Evolutionary conservation across 2,113 vertebrate genomes (phyloP).

Genomic region (Bothrops jararaca): DNA sequence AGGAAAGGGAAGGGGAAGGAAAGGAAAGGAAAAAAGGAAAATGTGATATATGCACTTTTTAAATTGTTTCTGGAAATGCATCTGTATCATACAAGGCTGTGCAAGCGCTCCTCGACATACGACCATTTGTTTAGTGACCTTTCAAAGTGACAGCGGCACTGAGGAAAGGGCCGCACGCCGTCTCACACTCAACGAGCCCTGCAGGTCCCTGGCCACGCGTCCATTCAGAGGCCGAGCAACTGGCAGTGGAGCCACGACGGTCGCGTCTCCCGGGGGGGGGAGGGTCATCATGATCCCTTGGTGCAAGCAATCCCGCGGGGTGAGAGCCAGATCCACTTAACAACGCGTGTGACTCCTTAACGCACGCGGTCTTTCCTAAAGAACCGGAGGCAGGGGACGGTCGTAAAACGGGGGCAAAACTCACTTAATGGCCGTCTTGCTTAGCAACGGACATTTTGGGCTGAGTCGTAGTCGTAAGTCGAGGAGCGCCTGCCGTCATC

Average conservation of each 20-base stretch:
- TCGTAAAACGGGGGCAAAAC: neutral
- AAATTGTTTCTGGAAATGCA: neutral
- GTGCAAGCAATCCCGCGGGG: neutral
- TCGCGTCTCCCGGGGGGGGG: too few relatives aligned
- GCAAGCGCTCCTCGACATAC: neutral
- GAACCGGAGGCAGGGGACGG: too few relatives aligned
- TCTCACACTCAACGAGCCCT: neutral
- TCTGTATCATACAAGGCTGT: neutral
- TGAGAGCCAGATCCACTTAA: neutral
- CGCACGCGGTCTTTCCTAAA: too few relatives aligned
- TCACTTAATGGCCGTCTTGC: too few relatives aligned
- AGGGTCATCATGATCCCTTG: neutral
- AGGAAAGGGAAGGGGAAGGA: neutral
- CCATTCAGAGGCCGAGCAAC: too few relatives aligned
- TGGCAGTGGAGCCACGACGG: too few relatives aligned
- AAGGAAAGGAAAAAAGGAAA: slow-evolving; percentile 25
- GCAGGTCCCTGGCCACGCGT: too few relatives aligned
- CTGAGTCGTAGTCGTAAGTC: neutral
- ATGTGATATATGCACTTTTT: neutral
- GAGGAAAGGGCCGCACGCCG: accelerated
- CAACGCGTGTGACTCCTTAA: too few relatives aligned
- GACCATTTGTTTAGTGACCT: too few relatives aligned
- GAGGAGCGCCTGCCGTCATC: neutral
- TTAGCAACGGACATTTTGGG: too few relatives aligned
- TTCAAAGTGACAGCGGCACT: neutral